Evolutionary conservation across 2,113 vertebrate species (phyloP), one percentile per base, ranked within the genome.

Genomic region (Nothocercus julius): DNA sequence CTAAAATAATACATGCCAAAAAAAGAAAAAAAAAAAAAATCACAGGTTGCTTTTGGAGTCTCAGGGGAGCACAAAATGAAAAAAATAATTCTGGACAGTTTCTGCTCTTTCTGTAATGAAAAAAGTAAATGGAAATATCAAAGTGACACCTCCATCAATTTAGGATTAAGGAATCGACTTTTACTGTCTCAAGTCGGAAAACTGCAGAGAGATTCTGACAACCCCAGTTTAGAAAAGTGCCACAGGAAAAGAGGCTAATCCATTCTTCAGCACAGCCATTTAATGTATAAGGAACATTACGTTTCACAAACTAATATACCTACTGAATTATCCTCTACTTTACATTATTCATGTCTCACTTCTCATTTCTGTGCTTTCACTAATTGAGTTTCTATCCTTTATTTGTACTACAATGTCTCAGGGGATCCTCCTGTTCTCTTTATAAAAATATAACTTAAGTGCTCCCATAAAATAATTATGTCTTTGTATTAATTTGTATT

Each of bases 101-200:
- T 92, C 77, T 87, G 63, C 49, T 89, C 34, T 85, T 89, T 45
- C 45, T 82, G 9, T 67, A 95, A 92, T 92, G 83, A 96, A 94
- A 94, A 94, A 94, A 82, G 77, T 82, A 94, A 93, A 89, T 74
- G 70, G 62, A 82, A 91, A 78, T 80, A 90, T 85, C 86, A 92
- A 77, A 85, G 78, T 77, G 88, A 92, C 90, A 93, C 86, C 67
- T 92, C 83, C 74, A 91, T 90, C 86, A 66, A 90, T 80, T 76
- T 42, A 94, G 77, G 95, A 96, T 95, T 95, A 94, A 90, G 77
- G 77, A 96, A 96, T 79, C 32, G 40, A 87, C 81, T 96, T 92
- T 76, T 89, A 24, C 69, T 80, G 32, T 74, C 85, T 88, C 17
- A 5, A 92, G 66, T 56, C 30, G 79, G 90, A 87, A 42, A 34